Conservation (phyloP, 1,140 invertebrate genomes). For the Glossosoma conforme region DNA sequence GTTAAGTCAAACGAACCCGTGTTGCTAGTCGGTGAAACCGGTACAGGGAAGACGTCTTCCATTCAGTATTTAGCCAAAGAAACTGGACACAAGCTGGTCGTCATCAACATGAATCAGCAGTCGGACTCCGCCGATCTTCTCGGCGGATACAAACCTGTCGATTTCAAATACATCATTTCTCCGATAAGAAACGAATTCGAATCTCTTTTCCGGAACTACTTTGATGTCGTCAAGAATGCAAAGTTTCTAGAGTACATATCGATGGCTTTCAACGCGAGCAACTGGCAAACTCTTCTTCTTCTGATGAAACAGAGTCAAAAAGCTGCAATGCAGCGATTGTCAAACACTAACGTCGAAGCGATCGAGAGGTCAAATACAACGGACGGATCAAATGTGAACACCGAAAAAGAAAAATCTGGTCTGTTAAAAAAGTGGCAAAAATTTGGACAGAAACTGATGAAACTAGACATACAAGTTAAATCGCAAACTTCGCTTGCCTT, state of each 20-base stretch:
- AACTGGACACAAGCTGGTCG: constrained; percentile 77
- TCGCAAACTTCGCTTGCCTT: constrained; percentile 79
- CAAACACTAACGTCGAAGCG: constrained; percentile 27
- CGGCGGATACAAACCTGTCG: constrained; percentile 96
- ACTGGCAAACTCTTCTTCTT: constrained; percentile 67
- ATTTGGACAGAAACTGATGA: constrained; percentile 52
- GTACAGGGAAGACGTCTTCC: constrained; percentile 96
- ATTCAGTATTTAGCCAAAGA: constrained; percentile 88
- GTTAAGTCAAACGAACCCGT: constrained; percentile 84
- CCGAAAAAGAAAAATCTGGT: constrained; percentile 36
- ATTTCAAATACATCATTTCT: constrained; percentile 76
- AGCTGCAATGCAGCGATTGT: constrained; percentile 60
- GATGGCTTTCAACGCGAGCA: constrained; percentile 64
- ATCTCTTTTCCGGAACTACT: constrained; percentile 72
- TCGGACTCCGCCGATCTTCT: constrained; percentile 94
- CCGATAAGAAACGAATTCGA: constrained; percentile 83
- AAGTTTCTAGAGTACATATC: constrained; percentile 80
- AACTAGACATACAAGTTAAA: constrained; percentile 58
- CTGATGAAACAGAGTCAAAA: constrained; percentile 73
- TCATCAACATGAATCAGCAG: constrained; percentile 99
- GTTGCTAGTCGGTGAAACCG: constrained; percentile 95
- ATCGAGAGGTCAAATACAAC: constrained; percentile 15
- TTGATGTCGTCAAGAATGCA: constrained; percentile 74
- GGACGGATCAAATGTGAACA: constrained; percentile 15
- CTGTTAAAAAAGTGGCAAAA: constrained; percentile 43